Evolutionary conservation across 2,113 vertebrate genomes (phyloP), one percentile per base, ranked within the genome.

Genomic region (Zosterops japonicus): DNA sequence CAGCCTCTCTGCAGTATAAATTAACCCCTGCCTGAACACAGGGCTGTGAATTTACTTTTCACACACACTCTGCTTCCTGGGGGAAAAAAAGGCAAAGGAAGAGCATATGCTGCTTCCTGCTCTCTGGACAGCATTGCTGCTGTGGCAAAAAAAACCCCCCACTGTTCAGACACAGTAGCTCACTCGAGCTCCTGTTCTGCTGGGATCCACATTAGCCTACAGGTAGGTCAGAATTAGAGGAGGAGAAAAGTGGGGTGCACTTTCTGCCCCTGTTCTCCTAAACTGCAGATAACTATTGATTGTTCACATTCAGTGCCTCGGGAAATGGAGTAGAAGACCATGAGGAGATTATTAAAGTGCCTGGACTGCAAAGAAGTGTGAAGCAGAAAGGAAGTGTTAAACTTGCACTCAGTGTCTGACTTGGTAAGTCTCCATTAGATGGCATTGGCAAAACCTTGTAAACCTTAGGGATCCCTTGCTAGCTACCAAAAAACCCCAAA

Each of bases 1-100:
- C 87, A 95, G 77, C 36, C 75, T 64, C 77, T 91, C 91, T 81
- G 80, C 91, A 89, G 33, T 59, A 44, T 46, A 49, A 90, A 61
- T 81, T 81, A 90, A 87, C 80, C 23, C 36, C 44, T 68, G 52
- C 61, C 65, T 75, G 72, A 89, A 61, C 39, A 44, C 49, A 60
- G 31, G 29, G 41, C 39, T 92, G 8, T 18, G 70, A 35, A 52
- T 70, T 80, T 55, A 63, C 68, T 81, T 31, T 49, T 83, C 47
- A 70, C 23, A 29, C 22, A 55, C 10, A 27, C 70, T 42, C 63
- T 63, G 67, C 23, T 83, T 59, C 19, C 10, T 11, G 33, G 35
- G n/a, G 52, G 24, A 39, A 75, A 80, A 87, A 71, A 77, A 35
- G 59, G 57, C 36, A 87, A 87, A 82, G 36, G 63, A 44, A 81